Conservation (phyloP, 2,113 vertebrate genomes). For the Lampris incognitus region DNA sequence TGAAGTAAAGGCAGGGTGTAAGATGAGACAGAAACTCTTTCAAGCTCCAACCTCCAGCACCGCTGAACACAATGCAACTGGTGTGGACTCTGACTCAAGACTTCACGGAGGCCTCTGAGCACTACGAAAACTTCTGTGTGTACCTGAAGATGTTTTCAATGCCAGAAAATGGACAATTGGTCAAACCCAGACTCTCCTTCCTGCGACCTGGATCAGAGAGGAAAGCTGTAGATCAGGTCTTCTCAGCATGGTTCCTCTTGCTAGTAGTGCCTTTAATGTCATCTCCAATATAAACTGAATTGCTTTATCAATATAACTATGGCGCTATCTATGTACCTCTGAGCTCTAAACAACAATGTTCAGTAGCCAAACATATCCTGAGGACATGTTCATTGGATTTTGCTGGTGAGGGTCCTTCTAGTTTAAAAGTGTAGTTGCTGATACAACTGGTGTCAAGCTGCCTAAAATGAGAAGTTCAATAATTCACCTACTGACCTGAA, state of each 20-base stretch:
- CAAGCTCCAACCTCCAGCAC: background rate
- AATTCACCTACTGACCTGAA: constrained; percentile 54
- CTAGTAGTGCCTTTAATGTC: background rate
- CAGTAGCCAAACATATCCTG: constrained; percentile 1
- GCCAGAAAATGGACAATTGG: background rate
- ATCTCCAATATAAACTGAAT: background rate
- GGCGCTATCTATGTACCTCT: background rate
- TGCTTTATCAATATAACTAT: constrained; percentile 4
- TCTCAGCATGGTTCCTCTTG: background rate
- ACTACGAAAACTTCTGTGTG: background rate
- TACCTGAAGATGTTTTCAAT: constrained; percentile 9
- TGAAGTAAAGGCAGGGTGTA: background rate
- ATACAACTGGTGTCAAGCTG: constrained; percentile 7
- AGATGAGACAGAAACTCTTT: background rate
- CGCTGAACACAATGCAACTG: background rate
- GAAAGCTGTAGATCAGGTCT: background rate
- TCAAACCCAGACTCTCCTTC: background rate
- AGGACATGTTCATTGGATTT: background rate
- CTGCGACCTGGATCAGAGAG: background rate
- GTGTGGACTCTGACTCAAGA: background rate
- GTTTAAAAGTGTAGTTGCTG: constrained; percentile 37
- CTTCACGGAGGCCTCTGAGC: background rate
- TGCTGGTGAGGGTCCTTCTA: background rate
- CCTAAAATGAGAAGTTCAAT: constrained; percentile 18
- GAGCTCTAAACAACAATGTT: constrained; percentile 12